Conservation (phyloP, 2,888 invertebrate species). For the Allacma fusca region DNA sequence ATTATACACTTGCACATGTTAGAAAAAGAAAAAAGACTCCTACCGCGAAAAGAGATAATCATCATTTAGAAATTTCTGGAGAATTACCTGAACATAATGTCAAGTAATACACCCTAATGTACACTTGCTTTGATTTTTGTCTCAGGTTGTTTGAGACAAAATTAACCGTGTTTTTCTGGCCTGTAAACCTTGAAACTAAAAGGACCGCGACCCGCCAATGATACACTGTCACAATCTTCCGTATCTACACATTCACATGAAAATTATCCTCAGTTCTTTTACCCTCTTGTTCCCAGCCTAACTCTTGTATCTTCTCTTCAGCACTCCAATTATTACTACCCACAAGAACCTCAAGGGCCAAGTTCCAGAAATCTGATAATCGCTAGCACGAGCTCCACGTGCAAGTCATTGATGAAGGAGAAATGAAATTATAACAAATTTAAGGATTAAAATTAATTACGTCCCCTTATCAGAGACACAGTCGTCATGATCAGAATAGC, state of each 20-base stretch:
- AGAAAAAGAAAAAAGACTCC: conserved; percentile 25
- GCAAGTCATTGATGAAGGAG: too few species aligned
- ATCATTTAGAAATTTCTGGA: conserved; percentile 36
- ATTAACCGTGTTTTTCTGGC: conserved; percentile 10
- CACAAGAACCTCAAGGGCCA: too few species aligned
- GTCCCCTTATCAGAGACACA: too few species aligned
- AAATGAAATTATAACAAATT: too few species aligned
- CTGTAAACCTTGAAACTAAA: conserved; percentile 16
- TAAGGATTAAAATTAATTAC: too few species aligned
- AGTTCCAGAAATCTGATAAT: too few species aligned
- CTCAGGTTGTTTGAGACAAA: conserved; percentile 8
- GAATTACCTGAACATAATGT: conserved; percentile 41
- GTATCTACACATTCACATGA: conserved; percentile 7
- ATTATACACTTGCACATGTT: background rate
- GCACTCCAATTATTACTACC: too few species aligned
- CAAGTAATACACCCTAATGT: conserved; percentile 29
- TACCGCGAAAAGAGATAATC: conserved; percentile 35
- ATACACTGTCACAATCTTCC: conserved; percentile 19
- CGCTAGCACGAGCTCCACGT: too few species aligned
- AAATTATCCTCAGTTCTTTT: conserved; percentile 13
- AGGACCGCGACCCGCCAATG: conserved; percentile 6
- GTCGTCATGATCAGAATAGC: too few species aligned
- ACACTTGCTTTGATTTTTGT: conserved; percentile 27
- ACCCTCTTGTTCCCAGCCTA: background rate
- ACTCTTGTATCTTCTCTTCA: background rate